Percentiles rank a stretch among this genome's conserved stretches.
Conservation (phyloP, 2,113 vertebrate species). For the Gracilinanus agilis region DNA sequence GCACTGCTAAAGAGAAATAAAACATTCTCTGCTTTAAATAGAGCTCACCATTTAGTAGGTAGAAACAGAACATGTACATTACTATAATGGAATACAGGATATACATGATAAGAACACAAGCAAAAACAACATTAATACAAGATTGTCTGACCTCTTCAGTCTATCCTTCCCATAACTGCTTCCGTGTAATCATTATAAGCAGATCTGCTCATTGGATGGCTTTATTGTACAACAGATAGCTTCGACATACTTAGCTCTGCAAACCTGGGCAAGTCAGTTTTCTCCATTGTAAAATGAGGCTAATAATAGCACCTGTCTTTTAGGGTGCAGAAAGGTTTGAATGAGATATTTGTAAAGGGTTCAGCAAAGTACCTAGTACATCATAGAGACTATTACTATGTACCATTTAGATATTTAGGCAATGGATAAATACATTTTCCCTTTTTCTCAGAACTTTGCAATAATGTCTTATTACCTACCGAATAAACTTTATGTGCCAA, state of each 20-base stretch:
- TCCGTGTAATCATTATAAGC: not conserved
- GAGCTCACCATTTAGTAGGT: slow-evolving; percentile 9
- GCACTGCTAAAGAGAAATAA: not conserved
- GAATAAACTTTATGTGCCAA: too few relatives aligned
- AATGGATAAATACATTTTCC: too few relatives aligned
- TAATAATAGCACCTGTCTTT: not conserved
- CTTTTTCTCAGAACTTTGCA: too few relatives aligned
- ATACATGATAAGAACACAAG: not conserved
- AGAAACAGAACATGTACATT: not conserved
- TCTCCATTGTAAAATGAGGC: not conserved
- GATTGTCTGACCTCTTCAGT: not conserved
- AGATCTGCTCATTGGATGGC: not conserved
- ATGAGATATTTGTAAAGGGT: not conserved
- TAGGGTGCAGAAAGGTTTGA: not conserved
- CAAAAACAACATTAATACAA: not conserved
- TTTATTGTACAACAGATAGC: not conserved
- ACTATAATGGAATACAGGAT: not conserved
- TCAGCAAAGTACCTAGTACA: not conserved
- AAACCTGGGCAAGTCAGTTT: not conserved
- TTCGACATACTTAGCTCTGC: not conserved
- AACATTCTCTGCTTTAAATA: slow-evolving; percentile 26
- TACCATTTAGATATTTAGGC: too few relatives aligned
- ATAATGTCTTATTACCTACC: too few relatives aligned
- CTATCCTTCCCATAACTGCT: not conserved
- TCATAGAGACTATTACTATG: not conserved